phyloP scores from a whole-genome alignment of 2,888 invertebrate genomes.

The Napeogenes inachia region DNA sequence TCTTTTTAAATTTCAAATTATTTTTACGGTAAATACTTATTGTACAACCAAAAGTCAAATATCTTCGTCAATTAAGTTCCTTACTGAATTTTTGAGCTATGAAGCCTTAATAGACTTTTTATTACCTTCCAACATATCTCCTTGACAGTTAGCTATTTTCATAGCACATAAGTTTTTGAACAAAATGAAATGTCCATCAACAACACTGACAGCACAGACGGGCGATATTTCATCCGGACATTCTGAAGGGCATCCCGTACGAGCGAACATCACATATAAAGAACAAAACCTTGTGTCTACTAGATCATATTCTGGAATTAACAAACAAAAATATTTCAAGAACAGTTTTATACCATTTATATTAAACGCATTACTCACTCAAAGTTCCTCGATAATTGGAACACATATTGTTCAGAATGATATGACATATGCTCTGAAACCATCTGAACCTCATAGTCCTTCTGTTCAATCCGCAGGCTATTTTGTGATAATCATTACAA shows the following conservation, averaged over 20 bases:
- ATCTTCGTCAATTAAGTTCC: too few species aligned
- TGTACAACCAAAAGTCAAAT: too few species aligned
- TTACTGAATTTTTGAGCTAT: too few species aligned
- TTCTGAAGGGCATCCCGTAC: constrained; percentile 37
- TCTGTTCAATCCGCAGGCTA: constrained; percentile 51
- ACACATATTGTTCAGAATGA: constrained; percentile 54
- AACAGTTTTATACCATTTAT: too few species aligned
- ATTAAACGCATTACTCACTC: constrained; percentile 34
- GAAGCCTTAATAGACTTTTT: neutral
- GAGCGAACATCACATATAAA: constrained; percentile 41
- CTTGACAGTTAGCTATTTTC: constrained; percentile 42
- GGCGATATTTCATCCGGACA: constrained; percentile 38
- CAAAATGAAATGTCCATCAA: constrained; percentile 37
- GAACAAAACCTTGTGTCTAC: constrained; percentile 41
- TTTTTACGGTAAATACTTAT: too few species aligned
- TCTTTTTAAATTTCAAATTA: too few species aligned
- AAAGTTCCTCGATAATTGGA: constrained; percentile 43
- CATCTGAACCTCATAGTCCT: constrained; percentile 45
- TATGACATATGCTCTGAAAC: constrained; percentile 60
- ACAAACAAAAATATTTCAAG: constrained; percentile 11
- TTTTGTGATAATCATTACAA: constrained; percentile 51
- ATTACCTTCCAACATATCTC: constrained; percentile 36
- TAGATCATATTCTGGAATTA: constrained; percentile 45
- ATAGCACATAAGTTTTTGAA: constrained; percentile 47
- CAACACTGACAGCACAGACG: constrained; percentile 39